phyloP scores from a whole-genome alignment of 2,113 vertebrate genomes.

The Morone chrysops region DNA sequence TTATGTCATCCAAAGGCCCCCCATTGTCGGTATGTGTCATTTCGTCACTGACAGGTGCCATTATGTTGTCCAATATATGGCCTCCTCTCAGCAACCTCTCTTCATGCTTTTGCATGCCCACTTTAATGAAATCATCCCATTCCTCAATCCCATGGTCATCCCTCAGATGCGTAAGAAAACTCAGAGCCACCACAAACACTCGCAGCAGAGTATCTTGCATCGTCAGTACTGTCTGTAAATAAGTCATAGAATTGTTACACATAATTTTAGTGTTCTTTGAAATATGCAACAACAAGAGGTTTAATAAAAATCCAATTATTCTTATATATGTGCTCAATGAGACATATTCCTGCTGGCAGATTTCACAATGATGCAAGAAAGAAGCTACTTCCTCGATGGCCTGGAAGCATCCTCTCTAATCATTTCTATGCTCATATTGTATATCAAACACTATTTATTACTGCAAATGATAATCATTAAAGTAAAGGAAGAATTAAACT shows the following conservation, averaged over 20 bases:
- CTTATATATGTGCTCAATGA: not conserved
- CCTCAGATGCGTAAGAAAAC: conserved; percentile 66
- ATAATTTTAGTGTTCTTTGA: not conserved
- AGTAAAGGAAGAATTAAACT: conserved; percentile 14
- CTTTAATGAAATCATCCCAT: conserved; percentile 42
- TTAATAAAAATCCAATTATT: not conserved
- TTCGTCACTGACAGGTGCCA: conserved; percentile 38
- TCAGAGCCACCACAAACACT: conserved; percentile 69
- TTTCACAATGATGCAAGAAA: conserved; percentile 20
- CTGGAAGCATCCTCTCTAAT: conserved; percentile 13
- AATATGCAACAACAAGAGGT: not conserved
- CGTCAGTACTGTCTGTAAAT: conserved; percentile 45
- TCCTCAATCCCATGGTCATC: conserved; percentile 63
- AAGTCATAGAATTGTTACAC: not conserved
- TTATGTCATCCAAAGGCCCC: not conserved
- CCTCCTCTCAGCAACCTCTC: conserved; percentile 39
- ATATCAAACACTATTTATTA: not conserved
- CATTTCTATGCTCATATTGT: not conserved
- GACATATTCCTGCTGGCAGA: not conserved
- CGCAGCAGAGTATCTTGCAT: conserved; percentile 79
- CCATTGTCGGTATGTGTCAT: conserved; percentile 6
- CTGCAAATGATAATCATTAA: not conserved
- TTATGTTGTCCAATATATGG: conserved; percentile 52
- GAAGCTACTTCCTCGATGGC: conserved; percentile 46
- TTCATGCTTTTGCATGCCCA: conserved; percentile 45